A percentile compares a stretch with the other conserved stretches of the same genome.
These are phyloP conservation scores for Hystrix brachyura DNA, from an alignment of 2,113 vertebrate genomes.

Conservation along the genomic window DNA sequence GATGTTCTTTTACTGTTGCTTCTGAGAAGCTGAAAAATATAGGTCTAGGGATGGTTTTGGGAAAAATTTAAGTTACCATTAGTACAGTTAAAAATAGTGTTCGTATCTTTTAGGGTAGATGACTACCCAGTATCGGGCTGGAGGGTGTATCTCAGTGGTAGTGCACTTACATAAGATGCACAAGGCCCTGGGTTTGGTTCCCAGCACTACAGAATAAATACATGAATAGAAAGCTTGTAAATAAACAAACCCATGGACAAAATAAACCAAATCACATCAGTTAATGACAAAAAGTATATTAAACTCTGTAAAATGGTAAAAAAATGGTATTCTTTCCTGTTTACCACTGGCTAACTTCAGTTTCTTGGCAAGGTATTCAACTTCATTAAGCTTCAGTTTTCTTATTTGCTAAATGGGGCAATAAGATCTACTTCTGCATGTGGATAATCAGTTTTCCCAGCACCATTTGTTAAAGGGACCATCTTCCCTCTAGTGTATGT, in stretches of 20 bases:
- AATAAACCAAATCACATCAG: neutral
- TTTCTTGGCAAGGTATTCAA: neutral
- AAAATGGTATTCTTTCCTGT: neutral
- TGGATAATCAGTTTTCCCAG: neutral
- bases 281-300: neutral
- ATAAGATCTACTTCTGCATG: neutral
- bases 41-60: neutral
- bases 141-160: neutral
- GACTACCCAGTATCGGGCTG: neutral
- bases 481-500: neutral
- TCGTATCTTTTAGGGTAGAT: neutral
- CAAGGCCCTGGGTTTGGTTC: neutral
- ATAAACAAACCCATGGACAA: neutral
- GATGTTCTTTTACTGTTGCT: neutral
- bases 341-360: neutral
- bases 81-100: neutral
- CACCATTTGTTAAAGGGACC: neutral
- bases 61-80: neutral
- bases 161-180: neutral
- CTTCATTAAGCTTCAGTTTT: neutral
- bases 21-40: conserved; percentile 34
- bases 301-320: neutral
- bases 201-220: neutral
- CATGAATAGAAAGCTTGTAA: neutral
- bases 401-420: neutral